Percentiles rank a stretch among this genome's conserved stretches.
Conservation (phyloP, 1,140 invertebrate genomes). For the Drosophila elegans region DNA sequence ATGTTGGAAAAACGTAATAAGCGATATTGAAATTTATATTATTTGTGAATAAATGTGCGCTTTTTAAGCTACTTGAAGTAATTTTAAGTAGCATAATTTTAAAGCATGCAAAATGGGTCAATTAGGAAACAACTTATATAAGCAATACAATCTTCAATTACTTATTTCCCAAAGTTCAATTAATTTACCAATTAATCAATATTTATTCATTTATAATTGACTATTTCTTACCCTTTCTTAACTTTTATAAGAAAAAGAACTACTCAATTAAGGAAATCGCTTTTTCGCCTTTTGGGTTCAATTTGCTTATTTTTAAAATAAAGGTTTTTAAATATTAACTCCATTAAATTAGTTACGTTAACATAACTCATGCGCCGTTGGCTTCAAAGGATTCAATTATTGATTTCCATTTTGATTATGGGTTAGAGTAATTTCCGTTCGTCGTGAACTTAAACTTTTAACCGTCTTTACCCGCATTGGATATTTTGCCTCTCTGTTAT, state of each 20-base stretch:
- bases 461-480: slow-evolving; percentile 36
- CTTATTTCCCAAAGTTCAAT: too few relatives aligned
- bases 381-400: background rate
- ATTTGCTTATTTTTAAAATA: too few relatives aligned
- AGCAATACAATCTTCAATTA: too few relatives aligned
- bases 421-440: slow-evolving; percentile 19
- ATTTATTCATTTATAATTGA: too few relatives aligned
- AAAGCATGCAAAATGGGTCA: background rate
- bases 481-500: slow-evolving; percentile 48
- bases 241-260: too few relatives aligned
- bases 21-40: slow-evolving; percentile 15
- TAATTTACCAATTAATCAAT: too few relatives aligned
- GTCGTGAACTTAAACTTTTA: background rate
- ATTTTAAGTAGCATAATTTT: too few relatives aligned
- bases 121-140: background rate
- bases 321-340: too few relatives aligned
- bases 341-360: too few relatives aligned
- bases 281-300: too few relatives aligned
- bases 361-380: slow-evolving; percentile 13
- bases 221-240: too few relatives aligned
- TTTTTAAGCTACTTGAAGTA: background rate
- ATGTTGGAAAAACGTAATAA: slow-evolving; percentile 12
- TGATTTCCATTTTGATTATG: background rate
- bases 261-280: too few relatives aligned
- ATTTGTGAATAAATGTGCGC: slow-evolving; percentile 20